A percentile compares a stretch with the other conserved stretches of the same genome.
phyloP scores from a whole-genome alignment of 2,888 invertebrate species.

The Lepeophtheirus nordmannii region DNA sequence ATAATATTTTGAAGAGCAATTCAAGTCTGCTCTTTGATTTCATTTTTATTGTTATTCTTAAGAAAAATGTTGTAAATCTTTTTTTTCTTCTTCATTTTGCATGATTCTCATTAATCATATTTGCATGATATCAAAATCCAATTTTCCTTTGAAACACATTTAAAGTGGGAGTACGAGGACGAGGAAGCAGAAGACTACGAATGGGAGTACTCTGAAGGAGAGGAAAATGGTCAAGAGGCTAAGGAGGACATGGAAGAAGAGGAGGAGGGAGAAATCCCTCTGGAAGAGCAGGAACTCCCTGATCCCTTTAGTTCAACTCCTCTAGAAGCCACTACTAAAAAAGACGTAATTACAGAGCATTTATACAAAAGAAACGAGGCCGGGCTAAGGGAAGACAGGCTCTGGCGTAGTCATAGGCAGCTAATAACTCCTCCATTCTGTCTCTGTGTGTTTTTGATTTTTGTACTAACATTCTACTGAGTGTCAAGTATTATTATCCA shows the following conservation, averaged over 20 bases:
- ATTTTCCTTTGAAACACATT: background rate
- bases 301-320: constrained; percentile 18
- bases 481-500: too few species aligned
- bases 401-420: too few species aligned
- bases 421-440: too few species aligned
- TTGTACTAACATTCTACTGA: too few species aligned
- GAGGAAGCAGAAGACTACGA: constrained; percentile 26
- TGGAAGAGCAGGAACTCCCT: constrained; percentile 14
- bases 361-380: background rate
- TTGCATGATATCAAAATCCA: background rate
- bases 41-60: background rate
- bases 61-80: background rate
- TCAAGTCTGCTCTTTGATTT: background rate
- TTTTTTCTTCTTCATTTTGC: background rate
- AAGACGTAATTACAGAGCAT: constrained; percentile 7
- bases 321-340: background rate
- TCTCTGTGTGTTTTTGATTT: too few species aligned
- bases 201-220: constrained; percentile 21
- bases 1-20: background rate
- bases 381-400: too few species aligned
- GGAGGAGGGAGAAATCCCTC: constrained; percentile 2
- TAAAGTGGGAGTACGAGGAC: constrained; percentile 19
- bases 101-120: background rate
- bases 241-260: constrained; percentile 39
- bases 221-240: constrained; percentile 24